These are phyloP conservation scores for Pseudorhombus dupliciocellatus DNA, from an alignment of 2,113 vertebrate genomes.

Conservation along the genomic window DNA sequence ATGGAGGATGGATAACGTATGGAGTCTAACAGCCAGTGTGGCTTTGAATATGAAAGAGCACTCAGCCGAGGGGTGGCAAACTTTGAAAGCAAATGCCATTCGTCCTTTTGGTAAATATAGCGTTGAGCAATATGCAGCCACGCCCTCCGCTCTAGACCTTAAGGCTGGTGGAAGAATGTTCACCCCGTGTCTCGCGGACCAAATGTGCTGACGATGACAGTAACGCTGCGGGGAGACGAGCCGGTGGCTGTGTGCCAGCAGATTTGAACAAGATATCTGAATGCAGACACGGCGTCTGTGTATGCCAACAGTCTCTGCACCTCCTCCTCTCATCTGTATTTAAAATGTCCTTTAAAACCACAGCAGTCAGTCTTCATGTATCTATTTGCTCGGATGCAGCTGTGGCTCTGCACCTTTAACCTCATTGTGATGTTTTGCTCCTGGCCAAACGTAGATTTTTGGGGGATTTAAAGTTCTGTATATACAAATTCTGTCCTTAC, in stretches of 20 bases:
- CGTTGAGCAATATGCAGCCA: constrained; percentile 53
- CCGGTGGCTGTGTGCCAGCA: constrained; percentile 50
- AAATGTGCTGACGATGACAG: constrained; percentile 57
- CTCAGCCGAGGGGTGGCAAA: constrained; percentile 16
- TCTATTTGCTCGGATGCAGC: not conserved
- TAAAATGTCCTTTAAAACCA: constrained; percentile 21
- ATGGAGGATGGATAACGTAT: constrained; percentile 60
- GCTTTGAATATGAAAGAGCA: constrained; percentile 3
- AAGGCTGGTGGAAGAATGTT: constrained; percentile 70
- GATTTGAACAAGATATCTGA: constrained; percentile 59
- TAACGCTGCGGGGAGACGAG: constrained; percentile 57
- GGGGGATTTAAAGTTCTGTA: constrained; percentile 28
- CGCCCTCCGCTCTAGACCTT: constrained; percentile 52
- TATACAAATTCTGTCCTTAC: not conserved
- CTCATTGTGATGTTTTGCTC: not conserved
- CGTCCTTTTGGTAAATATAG: constrained; percentile 75
- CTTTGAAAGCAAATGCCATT: constrained; percentile 52
- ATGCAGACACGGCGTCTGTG: constrained; percentile 56
- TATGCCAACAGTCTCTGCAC: constrained; percentile 10
- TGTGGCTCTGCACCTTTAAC: constrained; percentile 1
- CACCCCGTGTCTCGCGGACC: constrained; percentile 49
- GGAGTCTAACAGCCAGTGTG: constrained; percentile 28
- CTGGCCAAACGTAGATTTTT: not conserved
- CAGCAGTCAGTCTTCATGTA: not conserved
- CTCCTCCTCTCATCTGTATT: constrained; percentile 18